phyloP scores from a whole-genome alignment of 2,797 vertebrate species.

The Macropodus opercularis region DNA sequence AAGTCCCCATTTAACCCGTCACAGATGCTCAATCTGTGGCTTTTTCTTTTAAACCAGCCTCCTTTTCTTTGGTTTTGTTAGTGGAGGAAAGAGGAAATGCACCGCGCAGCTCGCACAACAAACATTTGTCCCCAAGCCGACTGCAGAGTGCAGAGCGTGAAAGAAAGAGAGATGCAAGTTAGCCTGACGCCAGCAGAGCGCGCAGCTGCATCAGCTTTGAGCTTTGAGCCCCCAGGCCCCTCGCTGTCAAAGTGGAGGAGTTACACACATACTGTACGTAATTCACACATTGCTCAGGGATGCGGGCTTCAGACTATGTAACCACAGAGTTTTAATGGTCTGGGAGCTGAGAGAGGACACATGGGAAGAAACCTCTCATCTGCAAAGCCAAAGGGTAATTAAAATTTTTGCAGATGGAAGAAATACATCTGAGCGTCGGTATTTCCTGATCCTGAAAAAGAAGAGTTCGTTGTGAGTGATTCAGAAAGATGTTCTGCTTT shows the following conservation, averaged over 20 bases:
- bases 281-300: not conserved
- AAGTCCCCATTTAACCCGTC: not conserved
- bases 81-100: not conserved
- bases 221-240: not conserved
- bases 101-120: not conserved
- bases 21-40: not conserved
- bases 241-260: not conserved
- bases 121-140: too few species aligned
- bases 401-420: not conserved
- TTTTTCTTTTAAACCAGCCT: too few species aligned
- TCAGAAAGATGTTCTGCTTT: too few species aligned
- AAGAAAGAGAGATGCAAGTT: not conserved
- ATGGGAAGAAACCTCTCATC: not conserved
- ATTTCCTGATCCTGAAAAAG: not conserved
- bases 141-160: not conserved
- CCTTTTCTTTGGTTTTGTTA: too few species aligned
- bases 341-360: not conserved
- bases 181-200: not conserved
- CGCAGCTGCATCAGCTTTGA: not conserved
- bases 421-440: not conserved
- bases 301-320: not conserved
- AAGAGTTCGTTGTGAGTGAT: not conserved
- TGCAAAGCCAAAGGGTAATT: not conserved
- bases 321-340: not conserved
- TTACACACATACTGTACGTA: not conserved